Evolutionary conservation across 1,140 invertebrate genomes (phyloP).

Genomic region (Lordiphosa stackelbergi): DNA sequence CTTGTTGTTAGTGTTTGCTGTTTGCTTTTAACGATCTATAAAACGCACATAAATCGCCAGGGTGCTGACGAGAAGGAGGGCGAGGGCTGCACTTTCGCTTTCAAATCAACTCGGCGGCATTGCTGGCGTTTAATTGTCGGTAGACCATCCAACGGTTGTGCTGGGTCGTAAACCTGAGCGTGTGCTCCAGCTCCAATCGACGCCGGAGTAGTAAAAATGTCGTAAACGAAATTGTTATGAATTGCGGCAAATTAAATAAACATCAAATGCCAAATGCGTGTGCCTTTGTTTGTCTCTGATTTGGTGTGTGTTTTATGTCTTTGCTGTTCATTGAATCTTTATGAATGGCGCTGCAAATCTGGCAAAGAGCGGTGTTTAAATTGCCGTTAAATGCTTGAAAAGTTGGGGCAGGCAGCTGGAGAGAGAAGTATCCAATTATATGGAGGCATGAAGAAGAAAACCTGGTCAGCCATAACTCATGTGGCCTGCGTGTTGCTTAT

Average conservation of each 20-base stretch:
- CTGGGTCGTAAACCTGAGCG: constrained; percentile 42
- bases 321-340: constrained; percentile 50
- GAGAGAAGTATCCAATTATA: constrained; percentile 35
- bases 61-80: constrained; percentile 23
- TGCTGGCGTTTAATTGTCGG: constrained; percentile 61
- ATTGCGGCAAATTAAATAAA: constrained; percentile 73
- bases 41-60: constrained; percentile 66
- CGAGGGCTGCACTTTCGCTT: constrained; percentile 46
- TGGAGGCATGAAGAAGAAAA: constrained; percentile 22
- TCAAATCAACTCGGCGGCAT: constrained; percentile 25
- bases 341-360: constrained; percentile 25
- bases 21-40: constrained; percentile 66
- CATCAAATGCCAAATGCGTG: constrained; percentile 64
- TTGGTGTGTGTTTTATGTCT: constrained; percentile 26
- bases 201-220: constrained; percentile 66
- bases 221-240: constrained; percentile 74
- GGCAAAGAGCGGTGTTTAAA: constrained; percentile 52
- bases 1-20: constrained; percentile 47
- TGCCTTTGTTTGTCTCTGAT: constrained; percentile 17
- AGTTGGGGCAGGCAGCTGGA: neutral
- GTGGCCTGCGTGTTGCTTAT: constrained; percentile 43
- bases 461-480: constrained; percentile 39
- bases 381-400: constrained; percentile 45
- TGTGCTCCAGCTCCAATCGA: constrained; percentile 35
- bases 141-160: constrained; percentile 30